Conservation (phyloP, 2,888 invertebrate species). For the Drosophila infuscata region DNA sequence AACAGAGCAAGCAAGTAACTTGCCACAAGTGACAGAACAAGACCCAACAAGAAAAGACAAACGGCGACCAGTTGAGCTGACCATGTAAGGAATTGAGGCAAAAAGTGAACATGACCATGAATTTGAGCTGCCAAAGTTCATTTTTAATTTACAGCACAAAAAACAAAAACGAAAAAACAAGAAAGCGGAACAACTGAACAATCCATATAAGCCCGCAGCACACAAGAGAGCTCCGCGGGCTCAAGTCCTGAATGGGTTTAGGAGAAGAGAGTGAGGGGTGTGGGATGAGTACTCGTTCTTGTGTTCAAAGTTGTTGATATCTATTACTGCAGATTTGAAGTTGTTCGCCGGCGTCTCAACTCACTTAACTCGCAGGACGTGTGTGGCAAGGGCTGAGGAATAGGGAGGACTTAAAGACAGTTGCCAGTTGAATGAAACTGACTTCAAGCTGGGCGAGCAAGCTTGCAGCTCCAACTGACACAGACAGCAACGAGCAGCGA, state of each 20-base stretch:
- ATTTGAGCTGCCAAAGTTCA: constrained; percentile 77
- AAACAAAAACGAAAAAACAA: neutral
- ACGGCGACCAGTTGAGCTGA: constrained; percentile 60
- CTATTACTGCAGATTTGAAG: constrained; percentile 79
- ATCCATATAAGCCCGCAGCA: constrained; percentile 61
- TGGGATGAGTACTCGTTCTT: constrained; percentile 17
- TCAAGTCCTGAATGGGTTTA: constrained; percentile 5
- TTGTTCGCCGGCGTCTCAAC: constrained; percentile 72
- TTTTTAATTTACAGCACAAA: constrained; percentile 69
- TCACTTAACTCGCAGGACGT: constrained; percentile 64
- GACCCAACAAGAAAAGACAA: constrained; percentile 37
- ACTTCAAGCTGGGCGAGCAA: constrained; percentile 42
- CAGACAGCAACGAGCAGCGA: constrained; percentile 7
- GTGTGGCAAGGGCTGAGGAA: constrained; percentile 22
- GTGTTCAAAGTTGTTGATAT: constrained; percentile 76
- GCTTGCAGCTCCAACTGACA: constrained; percentile 36
- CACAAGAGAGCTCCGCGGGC: constrained; percentile 8
- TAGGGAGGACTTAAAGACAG: constrained; percentile 51
- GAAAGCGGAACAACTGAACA: constrained; percentile 44
- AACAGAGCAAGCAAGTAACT: constrained; percentile 59
- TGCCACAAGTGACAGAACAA: constrained; percentile 34
- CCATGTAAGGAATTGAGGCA: constrained; percentile 47
- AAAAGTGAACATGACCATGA: constrained; percentile 78
- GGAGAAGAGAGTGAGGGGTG: neutral
- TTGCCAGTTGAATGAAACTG: constrained; percentile 74